Evolutionary conservation across 2,797 vertebrate genomes (phyloP).

Genomic region (Buphagus erythrorhynchus): DNA sequence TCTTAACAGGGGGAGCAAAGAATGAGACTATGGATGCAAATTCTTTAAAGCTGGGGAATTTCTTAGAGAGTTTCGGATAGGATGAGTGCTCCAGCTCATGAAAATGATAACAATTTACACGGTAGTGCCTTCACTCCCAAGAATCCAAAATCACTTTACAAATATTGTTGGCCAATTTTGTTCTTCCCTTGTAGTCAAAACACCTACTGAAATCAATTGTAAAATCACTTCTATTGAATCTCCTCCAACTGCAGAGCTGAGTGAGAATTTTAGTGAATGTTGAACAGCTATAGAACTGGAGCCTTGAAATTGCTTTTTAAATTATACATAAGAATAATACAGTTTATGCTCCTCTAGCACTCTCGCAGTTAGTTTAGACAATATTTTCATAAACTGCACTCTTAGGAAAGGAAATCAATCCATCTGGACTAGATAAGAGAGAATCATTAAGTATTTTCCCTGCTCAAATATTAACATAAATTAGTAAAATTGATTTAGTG

Average conservation of each 20-base stretch:
- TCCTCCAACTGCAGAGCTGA: conserved; percentile 36
- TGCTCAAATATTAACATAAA: conserved; percentile 51
- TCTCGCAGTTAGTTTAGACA: conserved; percentile 44
- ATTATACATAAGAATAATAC: conserved; percentile 48
- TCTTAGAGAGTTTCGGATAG: not conserved
- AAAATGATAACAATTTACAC: not conserved
- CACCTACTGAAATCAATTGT: conserved; percentile 47
- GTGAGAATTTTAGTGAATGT: conserved; percentile 45
- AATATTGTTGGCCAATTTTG: conserved; percentile 37
- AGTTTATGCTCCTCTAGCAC: conserved; percentile 33
- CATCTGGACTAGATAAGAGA: conserved; percentile 21
- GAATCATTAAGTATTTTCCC: conserved; percentile 8
- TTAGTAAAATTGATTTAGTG: conserved; percentile 15
- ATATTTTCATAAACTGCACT: conserved; percentile 42
- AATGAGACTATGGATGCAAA: not conserved
- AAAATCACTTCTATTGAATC: conserved; percentile 40
- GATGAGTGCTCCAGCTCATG: not conserved
- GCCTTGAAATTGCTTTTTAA: conserved; percentile 51
- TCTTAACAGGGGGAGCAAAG: not conserved
- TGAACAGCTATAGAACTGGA: conserved; percentile 38
- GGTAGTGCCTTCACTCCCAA: not conserved
- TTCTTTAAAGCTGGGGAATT: not conserved
- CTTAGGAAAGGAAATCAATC: conserved; percentile 42
- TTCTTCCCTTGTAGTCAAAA: conserved; percentile 42
- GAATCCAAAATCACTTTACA: conserved; percentile 20